Conservation (phyloP, 2,797 vertebrate species). For the Cossypha dichroa region DNA sequence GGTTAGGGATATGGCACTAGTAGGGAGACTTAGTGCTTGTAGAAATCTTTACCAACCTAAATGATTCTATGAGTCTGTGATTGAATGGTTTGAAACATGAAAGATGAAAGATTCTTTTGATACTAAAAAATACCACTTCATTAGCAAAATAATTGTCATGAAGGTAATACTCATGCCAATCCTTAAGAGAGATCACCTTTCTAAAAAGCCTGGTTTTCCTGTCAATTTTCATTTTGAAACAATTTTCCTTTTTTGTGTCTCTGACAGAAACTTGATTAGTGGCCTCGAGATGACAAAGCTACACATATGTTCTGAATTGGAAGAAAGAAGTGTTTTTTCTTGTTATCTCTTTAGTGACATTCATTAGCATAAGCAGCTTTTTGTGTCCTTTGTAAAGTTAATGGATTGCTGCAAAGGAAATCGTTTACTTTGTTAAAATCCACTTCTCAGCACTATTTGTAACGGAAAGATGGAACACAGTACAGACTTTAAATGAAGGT, state of each 20-base stretch:
- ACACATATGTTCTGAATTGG: not conserved
- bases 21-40: too few relatives aligned
- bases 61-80: not conserved
- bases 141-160: not conserved
- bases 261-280: not conserved
- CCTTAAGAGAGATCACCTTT: not conserved
- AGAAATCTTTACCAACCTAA: not conserved
- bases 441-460: slow-evolving; percentile 8
- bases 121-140: not conserved
- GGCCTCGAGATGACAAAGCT: not conserved
- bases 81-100: not conserved
- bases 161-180: not conserved
- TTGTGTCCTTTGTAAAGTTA: slow-evolving; percentile 4
- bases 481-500: not conserved
- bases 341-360: slow-evolving; percentile 1
- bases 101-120: not conserved
- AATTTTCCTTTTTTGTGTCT: not conserved
- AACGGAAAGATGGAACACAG: not conserved
- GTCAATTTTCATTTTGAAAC: not conserved
- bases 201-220: not conserved
- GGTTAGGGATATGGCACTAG: too few relatives aligned
- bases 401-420: not conserved
- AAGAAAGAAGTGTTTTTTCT: not conserved
- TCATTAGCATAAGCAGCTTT: not conserved
- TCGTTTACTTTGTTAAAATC: slow-evolving; percentile 9